Percentiles rank a stretch among this genome's conserved stretches.
These are phyloP conservation scores for Chalcosyrphus nemorum DNA, from an alignment of 2,888 invertebrate species.

Conservation along the genomic window DNA sequence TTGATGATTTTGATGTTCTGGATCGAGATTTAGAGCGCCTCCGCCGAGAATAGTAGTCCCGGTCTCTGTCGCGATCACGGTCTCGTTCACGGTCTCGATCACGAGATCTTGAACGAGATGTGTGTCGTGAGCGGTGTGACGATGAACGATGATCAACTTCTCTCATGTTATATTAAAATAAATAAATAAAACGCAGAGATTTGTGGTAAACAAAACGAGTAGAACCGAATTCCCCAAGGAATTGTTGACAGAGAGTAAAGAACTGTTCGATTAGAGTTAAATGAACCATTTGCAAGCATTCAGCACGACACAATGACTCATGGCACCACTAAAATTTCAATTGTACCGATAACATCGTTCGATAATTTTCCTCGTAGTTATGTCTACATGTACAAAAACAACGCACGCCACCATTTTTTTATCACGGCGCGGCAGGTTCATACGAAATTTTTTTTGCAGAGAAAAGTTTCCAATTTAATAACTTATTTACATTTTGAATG, in stretches of 20 bases:
- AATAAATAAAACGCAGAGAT: neutral
- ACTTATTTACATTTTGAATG: neutral
- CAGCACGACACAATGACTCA: no score
- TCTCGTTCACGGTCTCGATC: constrained; percentile 76
- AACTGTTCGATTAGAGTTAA: no score
- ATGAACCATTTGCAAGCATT: no score
- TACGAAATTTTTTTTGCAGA: neutral
- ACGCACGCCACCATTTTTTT: constrained; percentile 64
- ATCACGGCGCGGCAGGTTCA: neutral
- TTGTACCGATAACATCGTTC: neutral
- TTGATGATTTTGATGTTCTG: constrained; percentile 74
- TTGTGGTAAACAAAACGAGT: neutral
- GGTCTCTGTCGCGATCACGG: constrained; percentile 75
- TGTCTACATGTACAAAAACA: constrained; percentile 10
- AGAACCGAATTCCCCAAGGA: neutral
- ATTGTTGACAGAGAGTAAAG: neutral
- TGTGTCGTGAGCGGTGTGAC: constrained; percentile 47
- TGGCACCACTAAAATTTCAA: neutral
- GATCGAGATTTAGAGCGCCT: constrained; percentile 76
- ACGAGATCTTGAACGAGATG: constrained; percentile 57
- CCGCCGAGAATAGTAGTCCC: constrained; percentile 64
- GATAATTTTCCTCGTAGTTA: neutral
- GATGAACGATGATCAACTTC: constrained; percentile 44
- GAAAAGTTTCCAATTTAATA: neutral
- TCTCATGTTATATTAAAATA: constrained; percentile 16